Base-by-base conservation (phyloP, 2,888 invertebrate genomes). In the Mimachlamys varia region DNA sequence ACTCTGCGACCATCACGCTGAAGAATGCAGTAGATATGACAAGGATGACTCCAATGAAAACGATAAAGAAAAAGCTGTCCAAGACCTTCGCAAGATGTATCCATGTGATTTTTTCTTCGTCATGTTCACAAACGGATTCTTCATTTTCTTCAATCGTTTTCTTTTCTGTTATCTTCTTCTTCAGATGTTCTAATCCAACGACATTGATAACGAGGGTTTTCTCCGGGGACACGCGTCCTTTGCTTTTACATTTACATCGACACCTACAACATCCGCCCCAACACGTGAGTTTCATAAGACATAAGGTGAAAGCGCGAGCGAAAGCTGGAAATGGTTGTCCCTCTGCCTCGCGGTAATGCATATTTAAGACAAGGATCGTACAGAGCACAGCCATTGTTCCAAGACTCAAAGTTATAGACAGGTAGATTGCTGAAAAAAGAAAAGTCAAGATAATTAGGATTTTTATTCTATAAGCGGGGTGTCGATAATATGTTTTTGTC, bases 321-420 rank as follows among this genome's bases (percentile, higher is more conserved):
- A 90, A 91, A 0, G 89, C 50, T 22, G 93, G 91, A n/a, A 92
- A 88, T 38, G 88, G 90, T 17, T 89, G 87, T 4, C 91, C 90
- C 12, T 90, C 92, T 0, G 92, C 89, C 22, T 76, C 76, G 2
- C 55, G 44, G 27, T 89, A 88, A 49, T 91, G 89, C n/a, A 90
- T 89, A 38, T 58, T 88, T 19, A 91, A 88, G 2, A 91, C 91
- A 17, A 91, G 44, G 37, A 90, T 91, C 17, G 89, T 88, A 37
- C 87, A 90, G 22, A 90, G 76, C 19, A 91, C 91, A 12, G 91
- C 88, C 37, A 91, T 37, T 0, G 91, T 89, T 5, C 89, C 90
- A 13, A 90, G 53, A 17, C 89, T 62, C 38, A 91, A 27, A 2
- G 89, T 90, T 15, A 90, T 53, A 13, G 91, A 90, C 33, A 91